phyloP scores from a whole-genome alignment of 2,113 vertebrate species.

The Hippocampus comes region DNA sequence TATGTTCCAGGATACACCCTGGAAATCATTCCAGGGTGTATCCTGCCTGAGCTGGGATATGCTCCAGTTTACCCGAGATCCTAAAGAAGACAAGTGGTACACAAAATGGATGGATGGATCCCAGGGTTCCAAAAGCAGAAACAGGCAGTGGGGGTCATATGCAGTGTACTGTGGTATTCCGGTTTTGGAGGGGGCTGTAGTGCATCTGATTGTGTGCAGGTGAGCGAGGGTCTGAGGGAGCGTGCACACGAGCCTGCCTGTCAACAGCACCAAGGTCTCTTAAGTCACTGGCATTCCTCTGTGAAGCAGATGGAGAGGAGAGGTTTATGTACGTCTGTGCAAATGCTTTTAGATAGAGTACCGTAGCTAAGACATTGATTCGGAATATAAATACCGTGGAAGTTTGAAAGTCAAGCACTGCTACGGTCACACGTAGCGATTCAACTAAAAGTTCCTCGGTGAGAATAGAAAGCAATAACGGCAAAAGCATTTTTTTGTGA shows the following conservation, averaged over 20 bases:
- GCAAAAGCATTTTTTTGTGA: no score
- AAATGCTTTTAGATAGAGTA: neutral
- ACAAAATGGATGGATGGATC: neutral
- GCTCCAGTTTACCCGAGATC: neutral
- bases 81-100: neutral
- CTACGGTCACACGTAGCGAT: no score
- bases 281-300: slow-evolving; percentile 57
- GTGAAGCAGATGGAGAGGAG: slow-evolving; percentile 42
- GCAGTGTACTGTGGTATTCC: slow-evolving; percentile 7
- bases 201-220: slow-evolving; percentile 38
- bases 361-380: no score
- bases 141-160: slow-evolving; percentile 10
- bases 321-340: slow-evolving; percentile 5
- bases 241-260: slow-evolving; percentile 35
- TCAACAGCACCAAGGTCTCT: slow-evolving; percentile 59
- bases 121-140: slow-evolving; percentile 10
- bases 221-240: slow-evolving; percentile 38
- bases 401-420: no score
- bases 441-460: no score
- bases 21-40: no score
- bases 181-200: slow-evolving; percentile 28
- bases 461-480: no score
- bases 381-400: no score
- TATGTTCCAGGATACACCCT: no score
- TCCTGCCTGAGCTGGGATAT: neutral